Percentiles rank a stretch among this genome's conserved stretches.
Conservation (phyloP, 2,797 vertebrate species). For the Pangasius mekongensis region DNA sequence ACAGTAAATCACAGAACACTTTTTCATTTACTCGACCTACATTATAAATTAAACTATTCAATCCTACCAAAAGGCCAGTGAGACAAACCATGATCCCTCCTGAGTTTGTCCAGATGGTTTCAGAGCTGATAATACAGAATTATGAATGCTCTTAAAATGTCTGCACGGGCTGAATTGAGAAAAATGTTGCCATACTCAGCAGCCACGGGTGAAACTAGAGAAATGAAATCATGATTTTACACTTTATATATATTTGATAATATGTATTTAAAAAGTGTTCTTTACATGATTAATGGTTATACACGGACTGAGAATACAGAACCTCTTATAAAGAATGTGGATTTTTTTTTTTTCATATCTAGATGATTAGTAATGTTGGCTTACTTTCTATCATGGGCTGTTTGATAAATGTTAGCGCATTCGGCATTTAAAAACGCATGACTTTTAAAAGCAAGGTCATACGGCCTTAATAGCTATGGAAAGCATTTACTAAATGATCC, state of each 20-base stretch:
- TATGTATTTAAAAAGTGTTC: neutral
- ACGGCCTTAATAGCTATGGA: neutral
- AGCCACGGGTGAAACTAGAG: neutral
- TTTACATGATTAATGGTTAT: neutral
- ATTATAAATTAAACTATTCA: neutral
- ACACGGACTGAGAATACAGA: neutral
- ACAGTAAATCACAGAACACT: neutral
- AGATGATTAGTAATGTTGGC: neutral
- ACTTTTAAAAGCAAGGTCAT: constrained; percentile 6
- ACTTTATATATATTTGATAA: neutral
- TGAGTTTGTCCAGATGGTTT: constrained; percentile 11
- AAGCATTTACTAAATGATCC: constrained; percentile 3
- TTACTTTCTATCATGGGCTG: neutral
- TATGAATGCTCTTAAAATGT: constrained; percentile 1
- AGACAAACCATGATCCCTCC: neutral
- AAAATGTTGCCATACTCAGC: neutral
- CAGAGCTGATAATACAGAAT: constrained; percentile 19
- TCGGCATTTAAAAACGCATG: neutral
- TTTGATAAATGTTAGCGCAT: constrained; percentile 1
- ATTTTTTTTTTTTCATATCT: neutral
- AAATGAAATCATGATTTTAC: neutral
- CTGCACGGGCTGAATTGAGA: neutral
- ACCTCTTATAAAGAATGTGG: neutral
- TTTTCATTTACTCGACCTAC: neutral
- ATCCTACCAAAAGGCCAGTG: neutral